Percentiles rank a stretch among this genome's conserved stretches.
phyloP scores from a whole-genome alignment of 1,140 invertebrate genomes.

The Plutomurus gul region DNA sequence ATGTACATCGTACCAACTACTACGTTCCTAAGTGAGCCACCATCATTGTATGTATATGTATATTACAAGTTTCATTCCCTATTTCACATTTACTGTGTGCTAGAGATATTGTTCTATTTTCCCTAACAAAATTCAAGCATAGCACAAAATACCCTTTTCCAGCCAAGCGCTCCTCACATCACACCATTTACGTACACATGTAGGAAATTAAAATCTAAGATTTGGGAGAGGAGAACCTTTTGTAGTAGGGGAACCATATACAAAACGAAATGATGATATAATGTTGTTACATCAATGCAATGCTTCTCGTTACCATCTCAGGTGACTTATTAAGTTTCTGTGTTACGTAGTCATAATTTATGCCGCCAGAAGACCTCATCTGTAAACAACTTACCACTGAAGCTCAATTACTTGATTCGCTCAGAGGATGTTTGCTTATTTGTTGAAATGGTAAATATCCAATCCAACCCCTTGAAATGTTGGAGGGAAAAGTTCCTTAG shows the following conservation, averaged over 20 bases:
- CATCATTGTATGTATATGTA: too few species aligned
- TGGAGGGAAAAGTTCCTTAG: too few species aligned
- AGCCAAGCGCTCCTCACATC: too few species aligned
- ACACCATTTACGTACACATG: not conserved
- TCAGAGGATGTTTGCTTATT: too few species aligned
- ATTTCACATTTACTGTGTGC: too few species aligned
- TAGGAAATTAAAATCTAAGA: not conserved
- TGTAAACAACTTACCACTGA: not conserved
- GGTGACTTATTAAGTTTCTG: constrained; percentile 13
- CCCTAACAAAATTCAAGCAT: too few species aligned
- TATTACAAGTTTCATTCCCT: too few species aligned
- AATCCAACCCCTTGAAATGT: too few species aligned
- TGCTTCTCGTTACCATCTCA: not conserved
- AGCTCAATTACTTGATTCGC: too few species aligned
- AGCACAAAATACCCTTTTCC: too few species aligned
- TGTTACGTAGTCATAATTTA: not conserved
- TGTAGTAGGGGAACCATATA: not conserved
- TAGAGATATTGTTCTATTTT: too few species aligned
- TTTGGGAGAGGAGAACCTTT: not conserved
- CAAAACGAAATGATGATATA: not conserved
- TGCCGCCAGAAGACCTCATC: not conserved
- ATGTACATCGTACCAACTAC: not conserved
- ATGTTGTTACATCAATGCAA: not conserved
- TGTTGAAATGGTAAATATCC: not conserved
- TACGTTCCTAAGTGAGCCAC: too few species aligned